Evolutionary conservation across 1,140 invertebrate species (phyloP).

Genomic region (Drosophila carrolli): DNA sequence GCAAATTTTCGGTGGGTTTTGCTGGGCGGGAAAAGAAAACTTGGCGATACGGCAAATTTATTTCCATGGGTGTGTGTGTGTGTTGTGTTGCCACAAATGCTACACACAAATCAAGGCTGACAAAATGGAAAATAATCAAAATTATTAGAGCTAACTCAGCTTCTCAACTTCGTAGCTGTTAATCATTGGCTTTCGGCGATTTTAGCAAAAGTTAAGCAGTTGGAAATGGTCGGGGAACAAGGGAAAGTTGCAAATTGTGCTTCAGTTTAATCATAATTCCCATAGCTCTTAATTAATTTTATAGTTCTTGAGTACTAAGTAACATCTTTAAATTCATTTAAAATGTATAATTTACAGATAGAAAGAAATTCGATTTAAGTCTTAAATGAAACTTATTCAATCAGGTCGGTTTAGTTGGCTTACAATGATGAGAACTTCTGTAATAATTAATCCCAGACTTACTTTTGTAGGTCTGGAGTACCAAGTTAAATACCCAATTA

Average conservation of each 20-base stretch:
- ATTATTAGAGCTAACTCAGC: constrained; percentile 24
- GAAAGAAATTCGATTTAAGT: no score
- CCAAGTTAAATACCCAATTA: no score
- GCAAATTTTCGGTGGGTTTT: constrained; percentile 35
- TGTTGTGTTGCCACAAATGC: constrained; percentile 1
- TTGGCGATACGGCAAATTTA: constrained; percentile 62
- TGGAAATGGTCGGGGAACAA: constrained; percentile 2
- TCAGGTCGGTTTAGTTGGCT: no score
- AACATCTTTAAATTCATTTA: no score
- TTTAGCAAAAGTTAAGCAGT: constrained; percentile 8
- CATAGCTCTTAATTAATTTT: no score
- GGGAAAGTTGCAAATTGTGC: not conserved
- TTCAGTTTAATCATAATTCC: not conserved
- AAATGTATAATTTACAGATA: no score
- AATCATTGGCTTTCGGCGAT: constrained; percentile 16
- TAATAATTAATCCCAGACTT: no score
- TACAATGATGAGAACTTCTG: no score
- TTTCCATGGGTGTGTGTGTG: constrained; percentile 3
- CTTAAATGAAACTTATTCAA: no score
- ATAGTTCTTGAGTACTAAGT: no score
- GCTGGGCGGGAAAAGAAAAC: constrained; percentile 3
- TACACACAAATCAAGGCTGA: constrained; percentile 36
- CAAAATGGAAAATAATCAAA: constrained; percentile 54
- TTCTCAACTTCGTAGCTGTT: not conserved
- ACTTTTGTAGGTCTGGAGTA: no score